Evolutionary conservation across 2,113 vertebrate species (phyloP).

Genomic region (Probosciger aterrimus): DNA sequence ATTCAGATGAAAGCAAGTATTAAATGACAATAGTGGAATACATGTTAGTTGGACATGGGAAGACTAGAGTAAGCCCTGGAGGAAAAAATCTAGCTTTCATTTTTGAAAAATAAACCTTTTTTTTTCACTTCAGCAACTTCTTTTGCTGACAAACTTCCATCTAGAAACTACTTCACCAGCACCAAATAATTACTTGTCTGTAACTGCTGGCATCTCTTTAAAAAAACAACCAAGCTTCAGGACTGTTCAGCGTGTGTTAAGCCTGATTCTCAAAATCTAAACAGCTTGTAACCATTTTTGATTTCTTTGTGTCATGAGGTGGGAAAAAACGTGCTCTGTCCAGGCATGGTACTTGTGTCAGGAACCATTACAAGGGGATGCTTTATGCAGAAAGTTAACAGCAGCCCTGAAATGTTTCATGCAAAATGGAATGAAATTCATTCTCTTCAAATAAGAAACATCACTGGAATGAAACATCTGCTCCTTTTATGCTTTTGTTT

Average conservation of each 20-base stretch:
- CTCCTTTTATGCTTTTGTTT: not conserved
- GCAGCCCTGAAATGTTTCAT: not conserved
- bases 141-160: not conserved
- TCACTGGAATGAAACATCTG: not conserved
- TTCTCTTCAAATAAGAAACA: not conserved
- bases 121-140: not conserved
- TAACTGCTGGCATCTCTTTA: not conserved
- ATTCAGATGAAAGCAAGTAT: not conserved
- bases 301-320: not conserved
- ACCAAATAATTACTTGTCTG: not conserved
- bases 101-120: not conserved
- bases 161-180: not conserved
- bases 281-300: not conserved
- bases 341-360: not conserved
- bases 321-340: not conserved
- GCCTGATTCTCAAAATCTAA: not conserved
- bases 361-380: not conserved
- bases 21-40: not conserved
- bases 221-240: not conserved
- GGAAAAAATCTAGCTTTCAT: not conserved
- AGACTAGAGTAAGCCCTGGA: not conserved
- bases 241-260: not conserved
- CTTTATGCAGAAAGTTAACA: not conserved
- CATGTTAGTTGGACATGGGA: not conserved
- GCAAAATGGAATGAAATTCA: not conserved